Evolutionary conservation across 1,140 invertebrate species (phyloP), one percentile per base, ranked within the genome.

Genomic region (Rhagoletis pomonella): DNA sequence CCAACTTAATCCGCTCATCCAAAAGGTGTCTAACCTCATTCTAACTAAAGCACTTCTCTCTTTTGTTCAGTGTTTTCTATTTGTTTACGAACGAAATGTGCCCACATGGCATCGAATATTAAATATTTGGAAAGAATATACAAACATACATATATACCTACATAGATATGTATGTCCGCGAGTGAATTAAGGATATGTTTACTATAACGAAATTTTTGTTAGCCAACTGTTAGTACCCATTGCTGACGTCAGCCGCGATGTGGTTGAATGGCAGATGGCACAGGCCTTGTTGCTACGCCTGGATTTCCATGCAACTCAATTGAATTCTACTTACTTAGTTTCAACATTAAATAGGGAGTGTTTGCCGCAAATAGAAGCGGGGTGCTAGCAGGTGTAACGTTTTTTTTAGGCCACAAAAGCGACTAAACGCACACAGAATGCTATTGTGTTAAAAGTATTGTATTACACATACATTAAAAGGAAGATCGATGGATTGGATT

Each of bases 401-500:
- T 7, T 4, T 29, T 67, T 81, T 44, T 77, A 50, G 73, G n/a
- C 73, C 47, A 77, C 73, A 77, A 77, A 77, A 55, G 47, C 17
- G 19, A 50, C 42, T 39, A 81, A 10, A 29, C 0, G 60, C 73
- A 50, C 17, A 81, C n/a, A 50, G 5, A 4, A 5, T 67, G 64
- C 39, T 29, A 62, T 14, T 62, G 10, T n/a, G 47, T 10, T 10
- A 55, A 55, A 81, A 19, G 19, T 81, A 81, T 81, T 81, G 1
- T 7, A 50, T 81, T 81, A 81, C 73, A 81, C 17, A 9, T 0
- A n/a, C 17, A 44, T 29, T 29, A 29, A 29, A 29, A 29, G 44
- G 39, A 73, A 73, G 67, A 73, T 73, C 67, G 67, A 73, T 73
- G 39, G 67, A 47, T 73, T 73, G 67, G 39, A 4, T 44, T 47